Base-by-base conservation (phyloP, 2,888 invertebrate species). In the Diploptera punctata region DNA sequence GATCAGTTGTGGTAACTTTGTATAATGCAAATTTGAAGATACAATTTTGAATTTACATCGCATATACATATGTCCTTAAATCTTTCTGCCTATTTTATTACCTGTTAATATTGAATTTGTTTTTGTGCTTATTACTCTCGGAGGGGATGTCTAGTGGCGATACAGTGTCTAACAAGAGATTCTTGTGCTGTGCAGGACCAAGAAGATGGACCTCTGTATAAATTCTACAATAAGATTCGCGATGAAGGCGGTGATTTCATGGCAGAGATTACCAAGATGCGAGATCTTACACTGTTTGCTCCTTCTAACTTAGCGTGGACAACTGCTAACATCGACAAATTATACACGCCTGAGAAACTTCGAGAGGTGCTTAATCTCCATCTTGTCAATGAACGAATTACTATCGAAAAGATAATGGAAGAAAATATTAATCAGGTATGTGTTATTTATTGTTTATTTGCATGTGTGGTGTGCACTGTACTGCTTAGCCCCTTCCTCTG, bases 241-340 rank as follows among this genome's bases (percentile, higher is more conserved):
- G 91, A 93, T 79, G 87, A 89, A 72, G 94, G 92, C 5, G 88
- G 90, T 71, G 90, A 91, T 76, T 93, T 94, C 80, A 86, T 93
- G 81, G 87, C 87, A 74, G 90, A 89, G 76, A 88, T 95, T 38
- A 91, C 88, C 71, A 84, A 87, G 73, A 88, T 90, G 75, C 89
- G 89, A 72, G 91, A 93, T 77, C 87, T 95, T 26, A 97, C 97
- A 2, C 86, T 97, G 72, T 93, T 97, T 81, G 95, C 95, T 1
- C 97, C 97, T 0, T 94, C 93, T 79, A 96, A 97, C 81, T 91
- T 91, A 75, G 96, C 96, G 16, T 93, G 95, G 90, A 88, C 89
- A 62, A 90, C 91, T 76, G 87, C 90, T 61, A 90, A 90, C 75
- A 88, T 94, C n/a, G 88, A 90, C 78, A 88, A 90, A 79, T 87